These are phyloP conservation scores for Rambutsinella grinnellia DNA, from an alignment of 2,888 invertebrate genomes.

Conservation along the genomic window DNA sequence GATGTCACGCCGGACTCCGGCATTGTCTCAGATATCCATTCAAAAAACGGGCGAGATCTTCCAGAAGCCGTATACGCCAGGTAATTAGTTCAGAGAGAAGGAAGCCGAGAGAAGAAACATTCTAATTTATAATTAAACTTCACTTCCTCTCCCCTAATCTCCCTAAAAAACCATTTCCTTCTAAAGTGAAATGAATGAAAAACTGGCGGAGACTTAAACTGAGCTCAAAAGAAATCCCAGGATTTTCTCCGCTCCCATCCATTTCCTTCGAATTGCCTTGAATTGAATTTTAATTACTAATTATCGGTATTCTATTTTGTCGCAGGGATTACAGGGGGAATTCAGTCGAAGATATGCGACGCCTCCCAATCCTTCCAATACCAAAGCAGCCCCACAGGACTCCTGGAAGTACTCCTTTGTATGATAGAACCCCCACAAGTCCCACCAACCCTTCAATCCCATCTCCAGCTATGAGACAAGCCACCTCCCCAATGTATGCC, in stretches of 20 bases:
- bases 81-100: constrained; percentile 46
- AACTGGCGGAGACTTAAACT: neutral
- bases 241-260: constrained; percentile 27
- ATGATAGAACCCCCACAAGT: constrained; percentile 66
- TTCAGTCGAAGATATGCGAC: constrained; percentile 66
- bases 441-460: constrained; percentile 62
- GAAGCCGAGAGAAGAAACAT: neutral
- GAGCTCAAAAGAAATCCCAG: neutral
- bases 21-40: constrained; percentile 66
- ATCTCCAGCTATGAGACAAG: constrained; percentile 61
- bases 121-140: constrained; percentile 27
- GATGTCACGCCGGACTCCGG: constrained; percentile 66
- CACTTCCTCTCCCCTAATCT: neutral
- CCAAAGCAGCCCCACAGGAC: constrained; percentile 62
- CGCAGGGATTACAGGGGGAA: constrained; percentile 65
- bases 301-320: constrained; percentile 26
- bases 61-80: constrained; percentile 66
- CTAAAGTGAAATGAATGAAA: constrained; percentile 10
- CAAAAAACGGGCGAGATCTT: constrained; percentile 65
- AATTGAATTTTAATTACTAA: constrained; percentile 22
- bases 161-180: no score
- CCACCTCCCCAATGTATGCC: constrained; percentile 61
- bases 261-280: constrained; percentile 28
- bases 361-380: constrained; percentile 63
- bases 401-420: constrained; percentile 63